A percentile compares a stretch with the other conserved stretches of the same genome.
Evolutionary conservation across 2,888 invertebrate species (phyloP).

Genomic region (Seira musarum): DNA sequence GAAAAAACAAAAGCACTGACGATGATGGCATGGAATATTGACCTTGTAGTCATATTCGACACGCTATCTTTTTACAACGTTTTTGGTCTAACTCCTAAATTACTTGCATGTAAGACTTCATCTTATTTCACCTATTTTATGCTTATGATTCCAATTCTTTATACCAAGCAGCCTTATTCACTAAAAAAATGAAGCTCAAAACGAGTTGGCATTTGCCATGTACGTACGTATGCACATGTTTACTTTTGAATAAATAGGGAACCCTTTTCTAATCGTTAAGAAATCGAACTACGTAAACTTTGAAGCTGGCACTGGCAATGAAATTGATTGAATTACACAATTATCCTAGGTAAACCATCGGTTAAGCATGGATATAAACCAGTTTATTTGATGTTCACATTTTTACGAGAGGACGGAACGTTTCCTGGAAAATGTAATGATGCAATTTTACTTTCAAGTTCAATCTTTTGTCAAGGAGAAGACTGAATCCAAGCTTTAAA

Average conservation of each 20-base stretch:
- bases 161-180: background rate
- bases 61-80: slow-evolving; percentile 35
- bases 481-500: background rate
- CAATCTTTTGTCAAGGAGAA: background rate
- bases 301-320: too few species aligned
- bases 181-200: background rate
- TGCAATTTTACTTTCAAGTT: background rate
- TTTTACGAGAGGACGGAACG: background rate
- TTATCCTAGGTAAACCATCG: background rate
- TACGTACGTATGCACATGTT: too few species aligned
- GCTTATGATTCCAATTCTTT: background rate
- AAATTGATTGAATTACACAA: background rate
- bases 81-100: background rate
- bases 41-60: slow-evolving; percentile 43
- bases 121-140: background rate
- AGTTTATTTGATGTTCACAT: background rate
- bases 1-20: background rate
- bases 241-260: too few species aligned
- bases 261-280: too few species aligned
- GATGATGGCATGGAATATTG: slow-evolving; percentile 24
- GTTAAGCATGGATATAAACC: background rate
- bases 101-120: background rate
- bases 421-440: background rate
- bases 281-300: too few species aligned
- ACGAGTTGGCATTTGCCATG: too few species aligned